A percentile compares a stretch with the other conserved stretches of the same genome.
phyloP scores from a whole-genome alignment of 1,140 invertebrate species.

The Pogonus chalceus region DNA sequence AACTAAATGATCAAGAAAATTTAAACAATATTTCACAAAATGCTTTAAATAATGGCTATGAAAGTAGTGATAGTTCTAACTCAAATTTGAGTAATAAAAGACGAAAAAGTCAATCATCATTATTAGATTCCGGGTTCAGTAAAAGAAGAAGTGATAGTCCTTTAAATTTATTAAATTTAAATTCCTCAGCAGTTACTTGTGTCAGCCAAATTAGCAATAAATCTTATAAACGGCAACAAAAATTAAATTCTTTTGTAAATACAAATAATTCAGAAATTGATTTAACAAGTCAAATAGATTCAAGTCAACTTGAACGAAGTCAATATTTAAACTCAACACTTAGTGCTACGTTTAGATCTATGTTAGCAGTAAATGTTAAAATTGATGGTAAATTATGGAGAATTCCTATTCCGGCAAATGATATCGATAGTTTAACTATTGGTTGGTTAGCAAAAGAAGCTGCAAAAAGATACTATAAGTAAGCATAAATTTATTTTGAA shows the following conservation, averaged over 20 bases:
- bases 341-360: neutral
- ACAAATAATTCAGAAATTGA: slow-evolving; percentile 12
- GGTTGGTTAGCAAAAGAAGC: slow-evolving; percentile 60
- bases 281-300: slow-evolving; percentile 14
- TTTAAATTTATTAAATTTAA: neutral
- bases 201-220: neutral
- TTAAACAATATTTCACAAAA: neutral
- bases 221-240: slow-evolving; percentile 15
- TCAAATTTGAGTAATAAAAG: neutral
- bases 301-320: slow-evolving; percentile 1
- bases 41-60: neutral
- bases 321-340: slow-evolving; percentile 5
- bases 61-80: neutral
- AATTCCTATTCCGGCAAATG: slow-evolving; percentile 48
- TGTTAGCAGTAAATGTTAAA: slow-evolving; percentile 46
- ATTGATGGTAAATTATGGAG: slow-evolving; percentile 51
- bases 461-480: slow-evolving; percentile 58
- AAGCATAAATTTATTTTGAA: slow-evolving; percentile 18
- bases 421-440: slow-evolving; percentile 47
- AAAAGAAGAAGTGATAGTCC: slow-evolving; percentile 4
- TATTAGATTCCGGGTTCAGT: slow-evolving; percentile 22
- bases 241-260: slow-evolving; percentile 17
- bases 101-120: slow-evolving; percentile 18
- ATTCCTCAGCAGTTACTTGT: neutral
- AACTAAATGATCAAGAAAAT: neutral